Percentiles rank a stretch among this genome's conserved stretches.
Conservation (phyloP, 2,113 vertebrate species). For the Sapajus apella region DNA sequence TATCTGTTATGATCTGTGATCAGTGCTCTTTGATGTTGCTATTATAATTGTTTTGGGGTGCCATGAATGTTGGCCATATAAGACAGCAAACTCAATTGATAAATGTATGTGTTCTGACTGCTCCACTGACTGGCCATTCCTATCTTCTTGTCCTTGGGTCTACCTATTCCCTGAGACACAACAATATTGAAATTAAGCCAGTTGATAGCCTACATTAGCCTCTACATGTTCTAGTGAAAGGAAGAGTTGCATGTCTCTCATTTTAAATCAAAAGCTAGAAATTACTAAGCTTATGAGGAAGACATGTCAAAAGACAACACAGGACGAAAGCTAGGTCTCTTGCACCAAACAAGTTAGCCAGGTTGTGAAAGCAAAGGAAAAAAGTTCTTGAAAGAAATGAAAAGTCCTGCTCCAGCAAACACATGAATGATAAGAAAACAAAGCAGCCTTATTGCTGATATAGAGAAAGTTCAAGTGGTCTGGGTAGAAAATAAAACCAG, state of each 20-base stretch:
- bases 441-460: background rate
- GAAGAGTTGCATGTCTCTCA: background rate
- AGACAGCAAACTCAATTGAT: background rate
- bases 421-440: background rate
- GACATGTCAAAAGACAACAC: background rate
- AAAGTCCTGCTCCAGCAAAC: background rate
- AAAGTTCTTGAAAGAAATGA: background rate
- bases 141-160: background rate
- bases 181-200: background rate
- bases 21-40: background rate
- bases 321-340: background rate
- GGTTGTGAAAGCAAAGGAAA: background rate
- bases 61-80: background rate
- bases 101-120: background rate
- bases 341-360: background rate
- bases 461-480: background rate
- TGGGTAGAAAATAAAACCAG: background rate
- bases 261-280: background rate
- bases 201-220: background rate
- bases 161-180: background rate
- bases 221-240: background rate
- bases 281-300: background rate
- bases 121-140: background rate
- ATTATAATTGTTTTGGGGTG: background rate
- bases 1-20: background rate